Conservation (phyloP, 1,140 invertebrate species). For the Acromyrmex heyeri region DNA sequence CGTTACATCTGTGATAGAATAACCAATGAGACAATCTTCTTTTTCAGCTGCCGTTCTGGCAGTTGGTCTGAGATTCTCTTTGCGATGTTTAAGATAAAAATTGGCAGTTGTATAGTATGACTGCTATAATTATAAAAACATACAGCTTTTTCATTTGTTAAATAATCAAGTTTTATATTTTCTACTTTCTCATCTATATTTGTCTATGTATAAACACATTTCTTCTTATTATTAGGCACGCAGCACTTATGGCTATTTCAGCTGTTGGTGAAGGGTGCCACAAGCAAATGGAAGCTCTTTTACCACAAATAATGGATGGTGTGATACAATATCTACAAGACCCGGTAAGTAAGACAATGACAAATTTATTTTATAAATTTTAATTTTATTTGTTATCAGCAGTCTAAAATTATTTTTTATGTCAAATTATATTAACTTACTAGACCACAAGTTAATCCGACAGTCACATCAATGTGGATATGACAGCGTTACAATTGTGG, state of each 20-base stretch:
- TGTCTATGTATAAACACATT: background rate
- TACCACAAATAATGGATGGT: constrained; percentile 96
- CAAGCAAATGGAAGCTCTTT: constrained; percentile 98
- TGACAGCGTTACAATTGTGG: constrained; percentile 80
- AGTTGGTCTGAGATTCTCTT: constrained; percentile 67
- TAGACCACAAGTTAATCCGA: constrained; percentile 79
- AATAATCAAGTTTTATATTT: background rate
- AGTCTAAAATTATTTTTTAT: background rate
- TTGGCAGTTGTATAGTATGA: constrained; percentile 66
- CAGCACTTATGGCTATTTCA: constrained; percentile 99
- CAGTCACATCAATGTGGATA: constrained; percentile 71
- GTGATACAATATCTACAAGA: constrained; percentile 96
- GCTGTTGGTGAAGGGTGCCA: constrained; percentile 99
- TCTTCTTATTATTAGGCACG: constrained; percentile 89
- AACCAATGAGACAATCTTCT: constrained; percentile 69
- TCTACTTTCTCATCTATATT: background rate
- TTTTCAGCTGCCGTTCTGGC: constrained; percentile 78
- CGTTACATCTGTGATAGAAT: constrained; percentile 83
- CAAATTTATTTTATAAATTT: constrained; percentile 6
- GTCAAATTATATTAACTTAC: background rate
- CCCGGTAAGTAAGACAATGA: constrained; percentile 87
- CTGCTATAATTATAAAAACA: constrained; percentile 75
- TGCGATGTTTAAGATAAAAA: constrained; percentile 73
- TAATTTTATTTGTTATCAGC: background rate
- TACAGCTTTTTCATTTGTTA: constrained; percentile 63